phyloP scores from a whole-genome alignment of 2,888 invertebrate species.

The Prosapia bicincta region DNA sequence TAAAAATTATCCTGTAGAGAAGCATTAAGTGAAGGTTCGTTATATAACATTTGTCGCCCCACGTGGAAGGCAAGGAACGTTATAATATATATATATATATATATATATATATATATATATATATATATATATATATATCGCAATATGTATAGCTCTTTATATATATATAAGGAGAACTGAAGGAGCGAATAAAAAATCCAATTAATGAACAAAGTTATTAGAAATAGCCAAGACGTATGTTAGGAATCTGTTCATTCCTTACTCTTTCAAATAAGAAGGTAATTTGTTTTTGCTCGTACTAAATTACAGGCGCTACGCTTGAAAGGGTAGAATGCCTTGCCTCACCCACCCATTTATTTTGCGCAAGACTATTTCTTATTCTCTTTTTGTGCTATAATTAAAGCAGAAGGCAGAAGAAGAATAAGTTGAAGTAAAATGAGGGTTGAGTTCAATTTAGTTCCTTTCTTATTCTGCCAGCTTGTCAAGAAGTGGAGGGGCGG shows the following conservation, averaged over 20 bases:
- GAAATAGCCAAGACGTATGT: no score
- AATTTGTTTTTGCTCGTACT: not conserved
- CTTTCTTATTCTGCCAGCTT: slow-evolving; percentile 20
- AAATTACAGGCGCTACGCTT: not conserved
- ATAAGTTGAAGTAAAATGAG: slow-evolving; percentile 14
- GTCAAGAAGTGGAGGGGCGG: slow-evolving; percentile 5
- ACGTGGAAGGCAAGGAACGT: no score
- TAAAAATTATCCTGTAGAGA: no score
- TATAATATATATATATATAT: no score
- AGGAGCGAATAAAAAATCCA: no score
- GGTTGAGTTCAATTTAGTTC: slow-evolving; percentile 17
- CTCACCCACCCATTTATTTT: not conserved
- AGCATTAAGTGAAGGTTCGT: no score
- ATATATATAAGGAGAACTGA: no score
- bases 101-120: no score
- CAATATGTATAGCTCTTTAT: no score
- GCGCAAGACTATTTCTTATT: slow-evolving; percentile 9
- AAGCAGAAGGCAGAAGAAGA: slow-evolving; percentile 22
- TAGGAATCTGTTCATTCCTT: not conserved
- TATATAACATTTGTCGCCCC: no score
- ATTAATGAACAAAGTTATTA: no score
- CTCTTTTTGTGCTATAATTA: slow-evolving; percentile 11
- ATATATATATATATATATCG: no score
- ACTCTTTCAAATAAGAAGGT: not conserved
- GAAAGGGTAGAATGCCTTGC: not conserved